A percentile compares a stretch with the other conserved stretches of the same genome.
phyloP scores from a whole-genome alignment of 2,113 vertebrate species.

The Tragelaphus scriptus region DNA sequence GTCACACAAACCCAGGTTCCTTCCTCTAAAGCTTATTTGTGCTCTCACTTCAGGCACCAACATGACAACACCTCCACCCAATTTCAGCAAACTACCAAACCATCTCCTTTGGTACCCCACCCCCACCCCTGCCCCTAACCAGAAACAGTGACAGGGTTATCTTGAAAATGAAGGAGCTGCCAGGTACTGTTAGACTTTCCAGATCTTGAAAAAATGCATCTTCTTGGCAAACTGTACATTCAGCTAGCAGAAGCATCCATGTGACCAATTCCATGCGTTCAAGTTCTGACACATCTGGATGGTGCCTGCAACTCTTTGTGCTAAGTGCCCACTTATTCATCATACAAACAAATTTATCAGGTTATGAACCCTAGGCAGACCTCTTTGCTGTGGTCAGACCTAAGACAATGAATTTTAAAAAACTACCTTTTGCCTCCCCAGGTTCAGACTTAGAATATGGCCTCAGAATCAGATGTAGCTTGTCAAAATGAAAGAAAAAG shows the following conservation, averaged over 20 bases:
- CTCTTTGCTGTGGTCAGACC: not conserved
- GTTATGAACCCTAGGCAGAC: constrained; percentile 59
- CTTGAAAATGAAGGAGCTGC: constrained; percentile 59
- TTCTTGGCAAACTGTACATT: constrained; percentile 55
- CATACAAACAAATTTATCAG: constrained; percentile 46
- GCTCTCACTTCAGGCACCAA: not conserved
- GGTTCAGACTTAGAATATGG: not conserved
- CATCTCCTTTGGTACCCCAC: not conserved
- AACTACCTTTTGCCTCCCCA: not conserved
- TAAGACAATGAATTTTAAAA: not conserved
- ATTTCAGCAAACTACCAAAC: constrained; percentile 18
- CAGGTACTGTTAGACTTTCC: constrained; percentile 67
- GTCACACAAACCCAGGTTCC: not conserved
- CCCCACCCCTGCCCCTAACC: not conserved
- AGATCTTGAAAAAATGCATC: constrained; percentile 46
- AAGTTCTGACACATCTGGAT: constrained; percentile 54
- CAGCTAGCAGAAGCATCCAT: constrained; percentile 39
- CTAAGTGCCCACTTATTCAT: constrained; percentile 35
- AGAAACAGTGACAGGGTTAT: constrained; percentile 56
- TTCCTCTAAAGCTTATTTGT: not conserved
- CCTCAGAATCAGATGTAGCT: not conserved
- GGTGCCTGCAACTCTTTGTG: constrained; percentile 48
- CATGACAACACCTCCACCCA: constrained; percentile 16
- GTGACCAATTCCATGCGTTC: constrained; percentile 36
- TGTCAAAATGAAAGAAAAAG: not conserved